These are phyloP conservation scores for Taenaris catops DNA, from an alignment of 2,888 invertebrate genomes.

Conservation along the genomic window DNA sequence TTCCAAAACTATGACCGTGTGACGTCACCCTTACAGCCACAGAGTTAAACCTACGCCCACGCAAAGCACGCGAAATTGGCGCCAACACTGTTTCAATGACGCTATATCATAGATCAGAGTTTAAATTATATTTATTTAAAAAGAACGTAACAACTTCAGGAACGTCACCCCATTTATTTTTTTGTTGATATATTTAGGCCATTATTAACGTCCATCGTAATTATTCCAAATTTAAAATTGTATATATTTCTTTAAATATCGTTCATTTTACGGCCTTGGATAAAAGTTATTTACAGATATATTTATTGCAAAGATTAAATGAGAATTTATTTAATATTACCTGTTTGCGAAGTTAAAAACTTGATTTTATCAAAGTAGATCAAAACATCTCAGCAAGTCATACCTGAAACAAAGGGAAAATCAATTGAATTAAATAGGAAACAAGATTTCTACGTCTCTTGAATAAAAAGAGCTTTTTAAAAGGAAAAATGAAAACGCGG, in stretches of 20 bases:
- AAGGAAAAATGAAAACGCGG: conserved; percentile 25
- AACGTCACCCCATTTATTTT: background rate
- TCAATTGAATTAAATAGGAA: conserved; percentile 21
- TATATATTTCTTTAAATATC: too few relatives aligned
- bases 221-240: too few relatives aligned
- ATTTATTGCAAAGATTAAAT: too few relatives aligned
- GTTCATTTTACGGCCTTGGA: too few relatives aligned
- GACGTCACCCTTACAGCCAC: conserved; percentile 32
- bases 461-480: conserved; percentile 25
- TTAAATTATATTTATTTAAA: conserved; percentile 1
- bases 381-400: conserved; percentile 5
- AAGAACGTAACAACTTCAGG: background rate
- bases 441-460: conserved; percentile 16
- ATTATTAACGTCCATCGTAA: too few relatives aligned
- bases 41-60: conserved; percentile 12
- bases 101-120: conserved; percentile 16
- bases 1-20: conserved; percentile 33
- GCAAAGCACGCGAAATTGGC: conserved; percentile 10
- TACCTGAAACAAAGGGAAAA: conserved; percentile 31
- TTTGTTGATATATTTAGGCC: background rate
- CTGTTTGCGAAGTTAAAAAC: too few relatives aligned
- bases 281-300: too few relatives aligned
- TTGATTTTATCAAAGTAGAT: background rate
- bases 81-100: conserved; percentile 12
- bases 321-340: too few relatives aligned